Conservation (phyloP, 1,140 invertebrate species). For the Odontomachus brunneus region DNA sequence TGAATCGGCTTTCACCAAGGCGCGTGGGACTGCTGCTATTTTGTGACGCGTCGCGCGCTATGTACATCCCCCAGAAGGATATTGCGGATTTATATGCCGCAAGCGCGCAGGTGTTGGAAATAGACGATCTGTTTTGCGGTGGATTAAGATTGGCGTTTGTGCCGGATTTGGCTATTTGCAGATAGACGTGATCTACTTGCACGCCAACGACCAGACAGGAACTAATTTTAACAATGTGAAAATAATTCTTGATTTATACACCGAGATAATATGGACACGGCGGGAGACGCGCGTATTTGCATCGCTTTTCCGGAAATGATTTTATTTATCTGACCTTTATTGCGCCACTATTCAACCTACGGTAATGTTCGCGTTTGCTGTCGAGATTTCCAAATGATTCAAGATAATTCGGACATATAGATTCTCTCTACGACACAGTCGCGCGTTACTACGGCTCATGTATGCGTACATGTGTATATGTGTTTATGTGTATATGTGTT, state of each 20-base stretch:
- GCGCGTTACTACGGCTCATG: conserved; percentile 4
- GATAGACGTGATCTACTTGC: conserved; percentile 43
- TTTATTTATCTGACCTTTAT: not conserved
- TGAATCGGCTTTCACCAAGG: not conserved
- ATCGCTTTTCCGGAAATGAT: not conserved
- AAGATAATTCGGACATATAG: conserved; percentile 20
- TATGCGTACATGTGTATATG: no score
- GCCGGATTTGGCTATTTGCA: conserved; percentile 44
- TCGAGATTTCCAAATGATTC: conserved; percentile 19
- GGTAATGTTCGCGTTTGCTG: not conserved
- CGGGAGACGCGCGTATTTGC: not conserved
- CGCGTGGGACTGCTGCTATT: not conserved
- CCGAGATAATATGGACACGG: not conserved
- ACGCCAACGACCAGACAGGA: conserved; percentile 17
- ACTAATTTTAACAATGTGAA: conserved; percentile 37
- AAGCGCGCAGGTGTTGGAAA: conserved; percentile 5
- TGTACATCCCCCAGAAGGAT: not conserved
- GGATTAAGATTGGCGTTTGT: conserved; percentile 51
- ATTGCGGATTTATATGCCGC: conserved; percentile 29
- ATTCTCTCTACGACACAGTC: no score
- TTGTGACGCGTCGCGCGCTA: not conserved
- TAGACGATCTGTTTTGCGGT: conserved; percentile 43
- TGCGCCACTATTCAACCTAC: not conserved
- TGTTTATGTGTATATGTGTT: no score
- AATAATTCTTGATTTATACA: conserved; percentile 23